These are phyloP conservation scores for Lethenteron reissneri DNA, from an alignment of 2,113 vertebrate species.

Conservation along the genomic window DNA sequence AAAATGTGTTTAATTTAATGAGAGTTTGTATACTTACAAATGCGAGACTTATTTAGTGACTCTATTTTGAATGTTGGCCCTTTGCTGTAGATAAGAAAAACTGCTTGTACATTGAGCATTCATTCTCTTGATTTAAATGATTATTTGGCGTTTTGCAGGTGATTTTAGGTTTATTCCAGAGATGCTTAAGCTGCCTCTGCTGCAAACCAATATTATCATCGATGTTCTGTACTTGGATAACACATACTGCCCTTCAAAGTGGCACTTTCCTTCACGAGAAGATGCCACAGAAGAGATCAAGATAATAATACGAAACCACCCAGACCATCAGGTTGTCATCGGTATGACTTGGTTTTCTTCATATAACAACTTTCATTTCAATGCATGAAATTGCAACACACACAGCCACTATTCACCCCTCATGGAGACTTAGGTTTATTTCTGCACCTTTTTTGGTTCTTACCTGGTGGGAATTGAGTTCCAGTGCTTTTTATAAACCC, in stretches of 20 bases:
- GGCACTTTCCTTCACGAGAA: slow-evolving; percentile 39
- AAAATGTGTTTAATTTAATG: too few species aligned
- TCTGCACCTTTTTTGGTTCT: neutral
- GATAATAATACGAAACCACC: slow-evolving; percentile 44
- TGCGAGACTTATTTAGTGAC: too few species aligned
- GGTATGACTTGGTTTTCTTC: slow-evolving; percentile 29
- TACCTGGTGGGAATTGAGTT: neutral
- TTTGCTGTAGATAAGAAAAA: too few species aligned
- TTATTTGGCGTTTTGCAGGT: slow-evolving; percentile 22
- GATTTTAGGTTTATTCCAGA: slow-evolving; percentile 60
- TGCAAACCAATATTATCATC: slow-evolving; percentile 37
- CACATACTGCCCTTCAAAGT: slow-evolving; percentile 56
- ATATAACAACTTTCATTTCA: neutral
- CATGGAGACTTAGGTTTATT: neutral
- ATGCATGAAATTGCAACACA: neutral
- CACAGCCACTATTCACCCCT: neutral
- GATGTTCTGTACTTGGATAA: slow-evolving; percentile 78
- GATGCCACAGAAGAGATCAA: slow-evolving; percentile 46
- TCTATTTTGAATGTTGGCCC: too few species aligned
- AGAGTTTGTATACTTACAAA: too few species aligned
- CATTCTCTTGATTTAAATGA: too few species aligned
- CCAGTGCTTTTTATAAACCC: neutral
- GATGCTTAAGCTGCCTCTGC: slow-evolving; percentile 43
- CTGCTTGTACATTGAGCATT: too few species aligned
- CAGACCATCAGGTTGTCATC: slow-evolving; percentile 42